These are phyloP conservation scores for Myotis daubentonii DNA, from an alignment of 2,797 vertebrate genomes.

Conservation along the genomic window DNA sequence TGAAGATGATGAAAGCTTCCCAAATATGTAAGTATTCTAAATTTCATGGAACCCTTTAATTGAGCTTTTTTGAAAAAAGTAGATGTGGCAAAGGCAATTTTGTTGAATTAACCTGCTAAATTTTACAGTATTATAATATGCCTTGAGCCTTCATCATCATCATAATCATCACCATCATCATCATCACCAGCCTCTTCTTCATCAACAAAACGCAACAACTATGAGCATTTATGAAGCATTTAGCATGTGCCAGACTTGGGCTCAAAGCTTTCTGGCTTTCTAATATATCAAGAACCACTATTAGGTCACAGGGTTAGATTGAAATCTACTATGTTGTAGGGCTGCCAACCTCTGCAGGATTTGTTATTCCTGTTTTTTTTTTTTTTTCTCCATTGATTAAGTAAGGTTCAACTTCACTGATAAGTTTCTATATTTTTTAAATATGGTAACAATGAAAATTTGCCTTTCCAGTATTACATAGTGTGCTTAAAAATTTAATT, in stretches of 20 bases:
- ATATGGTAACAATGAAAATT: background rate
- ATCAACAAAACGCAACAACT: background rate
- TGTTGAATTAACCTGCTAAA: background rate
- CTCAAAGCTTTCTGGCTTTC: background rate
- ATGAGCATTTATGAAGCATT: background rate
- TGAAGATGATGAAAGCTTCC: background rate
- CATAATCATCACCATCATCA: no score
- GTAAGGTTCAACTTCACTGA: background rate
- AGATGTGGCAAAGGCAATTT: background rate
- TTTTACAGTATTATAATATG: background rate
- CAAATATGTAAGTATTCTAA: background rate
- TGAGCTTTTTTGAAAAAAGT: background rate
- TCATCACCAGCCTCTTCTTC: background rate
- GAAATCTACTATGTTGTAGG: background rate
- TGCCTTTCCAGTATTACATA: background rate
- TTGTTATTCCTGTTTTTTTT: background rate
- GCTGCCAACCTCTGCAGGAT: background rate
- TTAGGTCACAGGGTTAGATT: background rate
- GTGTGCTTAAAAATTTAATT: background rate
- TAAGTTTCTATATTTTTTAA: background rate
- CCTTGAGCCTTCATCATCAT: background rate
- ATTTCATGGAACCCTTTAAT: background rate
- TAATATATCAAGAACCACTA: background rate
- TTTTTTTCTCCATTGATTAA: background rate
- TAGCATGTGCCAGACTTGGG: background rate